A percentile compares a stretch with the other conserved stretches of the same genome.
Conservation (phyloP, 2,888 invertebrate species). For the Drosophila atripex region DNA sequence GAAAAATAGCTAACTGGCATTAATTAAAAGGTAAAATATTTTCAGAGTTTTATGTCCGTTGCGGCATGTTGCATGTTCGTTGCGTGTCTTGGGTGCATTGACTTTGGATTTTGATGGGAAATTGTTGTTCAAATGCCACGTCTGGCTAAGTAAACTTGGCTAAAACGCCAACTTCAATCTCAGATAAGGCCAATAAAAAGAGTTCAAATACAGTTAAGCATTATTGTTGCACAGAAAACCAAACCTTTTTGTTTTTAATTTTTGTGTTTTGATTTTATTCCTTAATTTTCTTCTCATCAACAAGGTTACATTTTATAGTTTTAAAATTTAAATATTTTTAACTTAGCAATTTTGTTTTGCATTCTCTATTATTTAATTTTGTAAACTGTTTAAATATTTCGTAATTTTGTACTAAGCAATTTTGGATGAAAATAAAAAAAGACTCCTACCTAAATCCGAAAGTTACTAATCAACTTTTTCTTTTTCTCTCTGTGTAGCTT, state of each 20-base stretch:
- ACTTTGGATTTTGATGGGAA: constrained; percentile 46
- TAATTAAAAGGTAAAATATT: constrained; percentile 63
- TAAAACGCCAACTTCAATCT: constrained; percentile 23
- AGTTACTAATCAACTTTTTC: background rate
- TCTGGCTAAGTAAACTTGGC: constrained; percentile 10
- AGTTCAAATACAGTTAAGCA: constrained; percentile 22
- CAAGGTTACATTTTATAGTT: background rate
- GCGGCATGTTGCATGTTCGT: constrained; percentile 37
- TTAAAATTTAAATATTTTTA: background rate
- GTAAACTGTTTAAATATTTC: background rate
- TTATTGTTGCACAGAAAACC: constrained; percentile 11
- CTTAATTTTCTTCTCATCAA: background rate
- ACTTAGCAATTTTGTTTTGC: background rate
- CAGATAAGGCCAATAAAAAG: constrained; percentile 31
- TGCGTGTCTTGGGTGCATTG: constrained; percentile 64
- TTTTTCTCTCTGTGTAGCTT: constrained; percentile 27
- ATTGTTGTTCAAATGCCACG: constrained; percentile 34
- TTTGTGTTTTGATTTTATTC: background rate
- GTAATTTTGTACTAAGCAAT: background rate
- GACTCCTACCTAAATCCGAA: too few species aligned
- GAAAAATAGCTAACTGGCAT: constrained; percentile 35
- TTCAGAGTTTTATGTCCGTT: constrained; percentile 47
- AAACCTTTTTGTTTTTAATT: background rate
- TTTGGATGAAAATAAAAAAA: too few species aligned
- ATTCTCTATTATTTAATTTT: background rate